phyloP scores from a whole-genome alignment of 1,140 invertebrate species.

The Drosophila leontia region DNA sequence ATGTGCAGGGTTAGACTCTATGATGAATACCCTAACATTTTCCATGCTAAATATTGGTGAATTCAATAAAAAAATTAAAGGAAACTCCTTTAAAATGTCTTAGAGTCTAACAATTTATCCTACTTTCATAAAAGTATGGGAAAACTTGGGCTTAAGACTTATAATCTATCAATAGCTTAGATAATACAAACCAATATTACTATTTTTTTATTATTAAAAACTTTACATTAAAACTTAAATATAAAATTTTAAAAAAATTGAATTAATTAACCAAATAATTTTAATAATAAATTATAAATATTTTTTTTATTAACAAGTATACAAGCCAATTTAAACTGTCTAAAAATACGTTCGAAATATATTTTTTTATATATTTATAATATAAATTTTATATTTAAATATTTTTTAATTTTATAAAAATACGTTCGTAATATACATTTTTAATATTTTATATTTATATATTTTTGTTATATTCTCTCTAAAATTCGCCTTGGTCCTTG shows the following conservation, averaged over 20 bases:
- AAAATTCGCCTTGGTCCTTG: neutral
- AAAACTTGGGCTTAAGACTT: neutral
- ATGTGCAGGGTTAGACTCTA: neutral
- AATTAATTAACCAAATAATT: too few species aligned
- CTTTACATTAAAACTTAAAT: too few species aligned
- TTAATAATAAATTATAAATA: too few species aligned
- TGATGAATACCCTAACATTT: slow-evolving; percentile 17
- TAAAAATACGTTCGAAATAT: neutral
- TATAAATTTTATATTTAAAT: too few species aligned
- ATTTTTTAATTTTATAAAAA: too few species aligned
- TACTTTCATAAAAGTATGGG: neutral
- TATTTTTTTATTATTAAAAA: too few species aligned
- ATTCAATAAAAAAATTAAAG: neutral
- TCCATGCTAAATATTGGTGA: neutral
- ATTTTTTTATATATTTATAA: too few species aligned
- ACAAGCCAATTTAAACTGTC: neutral
- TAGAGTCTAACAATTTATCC: accelerated
- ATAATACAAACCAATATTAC: neutral
- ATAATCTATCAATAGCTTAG: neutral
- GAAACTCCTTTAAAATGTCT: neutral
- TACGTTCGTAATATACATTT: too few species aligned
- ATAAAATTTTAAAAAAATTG: too few species aligned
- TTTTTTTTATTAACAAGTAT: too few species aligned
- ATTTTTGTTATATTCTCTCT: neutral
- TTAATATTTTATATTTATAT: too few species aligned